Percentiles rank a stretch among this genome's conserved stretches.
Evolutionary conservation across 92 coral and sea anemone genomes (phyloP).

Genomic region (Muricea muricata): DNA sequence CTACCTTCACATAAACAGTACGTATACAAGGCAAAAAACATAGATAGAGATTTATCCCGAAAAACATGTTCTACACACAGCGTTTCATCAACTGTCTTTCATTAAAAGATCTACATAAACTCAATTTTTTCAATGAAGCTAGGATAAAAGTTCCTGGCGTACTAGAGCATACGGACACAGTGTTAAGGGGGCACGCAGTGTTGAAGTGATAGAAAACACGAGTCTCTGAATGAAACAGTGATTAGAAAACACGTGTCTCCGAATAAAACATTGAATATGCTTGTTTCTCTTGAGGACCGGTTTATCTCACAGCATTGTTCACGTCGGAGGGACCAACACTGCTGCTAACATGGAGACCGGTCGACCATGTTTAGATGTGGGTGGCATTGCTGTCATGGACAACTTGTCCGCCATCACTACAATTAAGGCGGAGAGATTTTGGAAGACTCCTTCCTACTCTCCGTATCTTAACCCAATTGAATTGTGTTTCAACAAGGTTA

Average conservation of each 20-base stretch:
- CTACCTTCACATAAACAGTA: constrained; percentile 26
- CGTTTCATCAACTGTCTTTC: too few relatives aligned
- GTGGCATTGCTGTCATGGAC: constrained; percentile 65
- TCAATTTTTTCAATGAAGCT: background rate
- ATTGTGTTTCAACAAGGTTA: too few relatives aligned
- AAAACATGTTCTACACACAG: constrained; percentile 55
- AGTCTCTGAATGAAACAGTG: too few relatives aligned
- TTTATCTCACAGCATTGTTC: constrained; percentile 34
- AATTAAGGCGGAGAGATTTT: constrained; percentile 66
- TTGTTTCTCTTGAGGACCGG: constrained; percentile 49
- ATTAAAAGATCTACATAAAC: constrained; percentile 35
- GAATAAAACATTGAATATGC: constrained; percentile 40
- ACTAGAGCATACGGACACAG: constrained; percentile 29
- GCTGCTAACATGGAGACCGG: constrained; percentile 32
- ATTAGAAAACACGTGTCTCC: constrained; percentile 45
- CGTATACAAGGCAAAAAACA: constrained; percentile 46
- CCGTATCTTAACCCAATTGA: constrained; percentile 66
- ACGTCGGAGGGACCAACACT: constrained; percentile 50
- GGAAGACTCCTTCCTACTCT: constrained; percentile 62
- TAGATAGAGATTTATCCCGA: constrained; percentile 44
- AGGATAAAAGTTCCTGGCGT: background rate
- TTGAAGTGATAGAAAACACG: too few relatives aligned
- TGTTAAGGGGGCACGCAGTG: constrained; percentile 27
- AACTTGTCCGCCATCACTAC: constrained; percentile 63
- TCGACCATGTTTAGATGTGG: constrained; percentile 49